A percentile compares a stretch with the other conserved stretches of the same genome.
These are phyloP conservation scores for Gymnoscopelus microlampas DNA, from an alignment of 2,797 vertebrate species.

Conservation along the genomic window DNA sequence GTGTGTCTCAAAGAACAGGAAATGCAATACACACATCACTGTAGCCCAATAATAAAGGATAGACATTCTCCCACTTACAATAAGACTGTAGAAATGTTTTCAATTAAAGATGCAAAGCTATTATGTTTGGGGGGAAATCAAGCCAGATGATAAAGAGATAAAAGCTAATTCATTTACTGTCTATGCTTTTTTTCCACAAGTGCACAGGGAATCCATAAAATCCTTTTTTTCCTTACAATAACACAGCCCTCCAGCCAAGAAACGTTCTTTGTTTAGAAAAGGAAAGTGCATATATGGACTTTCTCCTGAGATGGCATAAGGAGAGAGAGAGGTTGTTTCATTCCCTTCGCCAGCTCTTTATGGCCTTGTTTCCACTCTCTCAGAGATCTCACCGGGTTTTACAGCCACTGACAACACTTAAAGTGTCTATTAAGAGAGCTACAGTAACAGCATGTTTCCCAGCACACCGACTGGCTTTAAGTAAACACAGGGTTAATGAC, in stretches of 20 bases:
- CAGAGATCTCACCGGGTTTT: constrained; percentile 68
- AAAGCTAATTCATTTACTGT: no score
- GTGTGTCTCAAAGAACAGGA: no score
- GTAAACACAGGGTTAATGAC: constrained; percentile 25
- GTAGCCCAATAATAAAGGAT: no score
- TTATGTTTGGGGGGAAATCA: no score
- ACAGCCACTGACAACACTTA: constrained; percentile 70
- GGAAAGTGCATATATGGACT: constrained; percentile 53
- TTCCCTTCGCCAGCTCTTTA: constrained; percentile 65
- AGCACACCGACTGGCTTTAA: constrained; percentile 44
- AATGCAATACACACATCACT: no score
- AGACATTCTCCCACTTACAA: no score
- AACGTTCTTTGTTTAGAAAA: constrained; percentile 62
- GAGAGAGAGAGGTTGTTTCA: constrained; percentile 57
- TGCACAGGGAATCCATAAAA: no score
- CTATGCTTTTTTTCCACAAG: no score
- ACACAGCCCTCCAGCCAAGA: neutral
- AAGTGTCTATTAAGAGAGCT: constrained; percentile 75
- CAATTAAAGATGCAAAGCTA: no score
- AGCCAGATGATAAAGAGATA: no score
- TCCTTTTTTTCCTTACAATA: no score
- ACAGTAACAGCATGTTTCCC: constrained; percentile 63
- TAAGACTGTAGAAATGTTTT: no score
- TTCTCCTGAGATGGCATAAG: constrained; percentile 55
- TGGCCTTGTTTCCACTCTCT: constrained; percentile 73